Evolutionary conservation across 2,113 vertebrate genomes (phyloP).

Genomic region (Hystrix cristata): DNA sequence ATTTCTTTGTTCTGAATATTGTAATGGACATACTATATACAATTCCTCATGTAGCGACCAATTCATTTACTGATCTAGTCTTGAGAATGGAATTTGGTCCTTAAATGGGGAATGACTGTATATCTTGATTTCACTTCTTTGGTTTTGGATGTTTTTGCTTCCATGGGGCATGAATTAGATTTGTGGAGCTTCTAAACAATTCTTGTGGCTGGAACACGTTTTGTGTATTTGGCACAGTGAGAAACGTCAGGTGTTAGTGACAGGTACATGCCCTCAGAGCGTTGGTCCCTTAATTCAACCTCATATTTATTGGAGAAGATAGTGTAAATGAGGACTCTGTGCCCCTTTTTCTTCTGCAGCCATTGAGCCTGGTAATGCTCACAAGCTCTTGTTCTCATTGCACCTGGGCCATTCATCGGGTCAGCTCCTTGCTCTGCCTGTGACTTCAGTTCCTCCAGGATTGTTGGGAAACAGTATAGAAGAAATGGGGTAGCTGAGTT

Average conservation of each 20-base stretch:
- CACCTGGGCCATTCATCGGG: too few species aligned
- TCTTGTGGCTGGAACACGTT: neutral
- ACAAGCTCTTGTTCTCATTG: neutral
- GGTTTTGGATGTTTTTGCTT: neutral
- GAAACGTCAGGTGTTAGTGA: neutral
- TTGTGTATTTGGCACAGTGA: neutral
- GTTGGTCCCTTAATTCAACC: too few species aligned
- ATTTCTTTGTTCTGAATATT: neutral
- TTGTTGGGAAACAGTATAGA: too few species aligned
- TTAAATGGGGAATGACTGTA: neutral
- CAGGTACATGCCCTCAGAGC: rapidly evolving
- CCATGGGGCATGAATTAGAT: neutral
- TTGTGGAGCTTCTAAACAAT: neutral
- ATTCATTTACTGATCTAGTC: neutral
- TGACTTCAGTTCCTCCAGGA: neutral
- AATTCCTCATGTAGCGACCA: neutral
- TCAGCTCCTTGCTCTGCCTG: neutral
- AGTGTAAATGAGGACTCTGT: neutral
- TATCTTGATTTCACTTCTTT: neutral
- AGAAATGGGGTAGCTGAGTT: neutral
- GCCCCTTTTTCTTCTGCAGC: too few species aligned
- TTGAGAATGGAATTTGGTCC: neutral
- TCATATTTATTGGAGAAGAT: neutral
- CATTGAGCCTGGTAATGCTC: neutral
- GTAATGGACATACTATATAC: neutral